Conservation (phyloP, 2,797 vertebrate species). For the Typhlichthys eigenmanni region DNA sequence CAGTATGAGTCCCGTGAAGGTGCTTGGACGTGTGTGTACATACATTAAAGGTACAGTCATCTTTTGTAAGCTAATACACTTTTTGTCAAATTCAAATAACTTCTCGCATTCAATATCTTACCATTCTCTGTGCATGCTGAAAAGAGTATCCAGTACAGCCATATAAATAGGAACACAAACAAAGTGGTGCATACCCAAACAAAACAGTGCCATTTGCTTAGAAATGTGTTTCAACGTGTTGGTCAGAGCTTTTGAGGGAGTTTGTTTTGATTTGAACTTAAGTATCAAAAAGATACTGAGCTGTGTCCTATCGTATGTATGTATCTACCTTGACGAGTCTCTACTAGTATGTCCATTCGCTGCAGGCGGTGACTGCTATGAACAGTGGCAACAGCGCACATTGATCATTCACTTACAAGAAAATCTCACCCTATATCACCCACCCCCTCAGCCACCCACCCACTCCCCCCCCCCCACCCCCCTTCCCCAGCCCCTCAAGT, state of each 20-base stretch:
- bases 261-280: no score
- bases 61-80: no score
- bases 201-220: not conserved
- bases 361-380: constrained; percentile 5
- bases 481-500: constrained; percentile 24
- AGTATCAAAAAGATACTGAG: no score
- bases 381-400: constrained; percentile 21
- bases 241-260: no score
- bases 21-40: not conserved
- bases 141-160: no score
- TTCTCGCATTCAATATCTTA: no score
- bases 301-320: no score
- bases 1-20: not conserved
- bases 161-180: no score
- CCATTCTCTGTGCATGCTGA: no score
- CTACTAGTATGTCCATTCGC: constrained; percentile 1
- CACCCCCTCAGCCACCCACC: constrained; percentile 3
- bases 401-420: constrained; percentile 31
- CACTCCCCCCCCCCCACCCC: not conserved
- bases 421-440: constrained; percentile 31
- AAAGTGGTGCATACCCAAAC: no score
- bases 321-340: not conserved
- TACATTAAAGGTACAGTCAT: not conserved
- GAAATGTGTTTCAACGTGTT: not conserved
- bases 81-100: no score